Evolutionary conservation across 2,113 vertebrate genomes (phyloP), one percentile per base, ranked within the genome.

Genomic region (Oncorhynchus keta): DNA sequence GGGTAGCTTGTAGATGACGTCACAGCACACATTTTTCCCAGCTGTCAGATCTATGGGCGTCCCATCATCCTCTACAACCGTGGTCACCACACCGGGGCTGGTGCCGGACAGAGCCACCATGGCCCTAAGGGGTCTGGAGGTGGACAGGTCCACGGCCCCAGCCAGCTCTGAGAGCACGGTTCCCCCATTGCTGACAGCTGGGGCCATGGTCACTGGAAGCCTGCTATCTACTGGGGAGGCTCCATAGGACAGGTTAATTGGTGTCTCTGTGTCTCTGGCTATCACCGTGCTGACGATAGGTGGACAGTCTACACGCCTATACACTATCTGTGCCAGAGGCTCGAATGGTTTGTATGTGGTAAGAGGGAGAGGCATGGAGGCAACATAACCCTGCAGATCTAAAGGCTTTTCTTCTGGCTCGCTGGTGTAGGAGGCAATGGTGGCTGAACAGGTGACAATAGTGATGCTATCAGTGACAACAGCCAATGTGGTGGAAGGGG

Each of bases 31-130:
- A 75, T 94, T 94, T 78, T 96, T 94, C 35, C 97, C 96, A 79
- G 96, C 95, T 75, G 98, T 99, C 70, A 99, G 91, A 87, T 99
- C 97, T 28, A 99, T 95, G 81, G 97, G 97, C 59, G 94, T 96
- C 77, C 95, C 96, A 84, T 97, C 95, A 66, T 99, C 98, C 81
- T 98, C 96, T 85, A 98, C 90, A 83, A 98, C 88, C 71, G 95
- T 94, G 74, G 97, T 98, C 75, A 97, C 62, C 35, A 95, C 88
- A 82, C 93, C 92, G 77, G 95, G 95, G 84, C 94, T 84, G 64
- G 93, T 89, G 64, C 92, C 93, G 85, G 96, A 95, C 89, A 97
- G 82, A 68, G 95, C 90, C 69, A 97, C 95, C 73, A 98, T 92
- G 45, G 95, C 95, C 87, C 92, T 94, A 64, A 96, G 86, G 77